Base-by-base conservation (phyloP, 2,797 vertebrate species). In the Vipera latastei region DNA sequence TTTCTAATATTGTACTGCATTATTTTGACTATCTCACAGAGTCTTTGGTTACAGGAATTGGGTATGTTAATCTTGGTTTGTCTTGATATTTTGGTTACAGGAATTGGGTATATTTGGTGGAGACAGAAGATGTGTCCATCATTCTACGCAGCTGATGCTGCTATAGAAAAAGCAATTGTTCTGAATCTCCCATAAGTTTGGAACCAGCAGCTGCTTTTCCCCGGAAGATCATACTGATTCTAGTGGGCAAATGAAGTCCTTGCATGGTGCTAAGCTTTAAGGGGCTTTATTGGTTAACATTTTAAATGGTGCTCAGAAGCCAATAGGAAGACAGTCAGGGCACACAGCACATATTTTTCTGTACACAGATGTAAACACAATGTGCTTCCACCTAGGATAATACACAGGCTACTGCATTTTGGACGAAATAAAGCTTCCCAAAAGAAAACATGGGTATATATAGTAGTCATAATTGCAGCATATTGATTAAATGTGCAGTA, bases 361-460 rank as follows among this genome's bases (percentile, higher is more conserved):
- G 61, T 28, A 63, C 25, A 63, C 25, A 63, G 9, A 28, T 63
- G 61, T 63, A 63, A 69, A 5, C 65, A 69, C 6, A 69, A 69
- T 69, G 65, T 32, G n/a, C n/a, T 69, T 16, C 12, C n/a, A 32
- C 13, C 65, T 16, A 69, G 65, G 65, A 32, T 32, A 6, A 32
- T 32, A 69, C n/a, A 69, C 65, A 69, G 13, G 65, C 14, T 69
- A 16, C n/a, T 18, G 14, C n/a, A 69, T 32, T 69, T 32, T 69
- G 5, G 65, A 32, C 13, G 13, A 69, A 69, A 32, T 2, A 2
- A 32, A 69, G 28, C n/a, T 32, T 18, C n/a, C n/a, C 32, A 89
- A 26, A 92, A 65, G 92, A 94, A 91, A 95, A 25, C 20, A 93
- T 88, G 83, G 14, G 56, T 0, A 26, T 92, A 65, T 92, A 85